phyloP scores from a whole-genome alignment of 1,140 invertebrate species.

The Aphidius gifuensis region DNA sequence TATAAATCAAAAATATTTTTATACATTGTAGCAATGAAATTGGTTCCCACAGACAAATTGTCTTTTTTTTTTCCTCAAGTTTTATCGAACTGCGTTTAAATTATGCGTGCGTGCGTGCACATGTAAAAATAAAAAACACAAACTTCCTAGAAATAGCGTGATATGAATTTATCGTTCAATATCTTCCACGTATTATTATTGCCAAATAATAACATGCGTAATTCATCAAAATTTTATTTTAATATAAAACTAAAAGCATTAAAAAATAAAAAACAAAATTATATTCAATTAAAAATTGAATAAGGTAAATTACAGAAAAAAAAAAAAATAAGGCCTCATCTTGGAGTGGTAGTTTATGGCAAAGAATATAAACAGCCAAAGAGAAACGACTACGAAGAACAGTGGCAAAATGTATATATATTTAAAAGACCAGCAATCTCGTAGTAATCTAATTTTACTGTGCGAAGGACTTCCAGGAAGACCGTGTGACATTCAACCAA shows the following conservation, averaged over 20 bases:
- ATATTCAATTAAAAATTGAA: background rate
- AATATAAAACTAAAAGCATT: background rate
- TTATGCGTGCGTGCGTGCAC: slow-evolving; percentile 27
- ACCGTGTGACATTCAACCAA: slow-evolving; percentile 45
- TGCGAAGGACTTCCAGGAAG: slow-evolving; percentile 48
- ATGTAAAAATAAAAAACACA: slow-evolving; percentile 33
- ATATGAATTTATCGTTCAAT: slow-evolving; percentile 30
- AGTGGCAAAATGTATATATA: slow-evolving; percentile 15
- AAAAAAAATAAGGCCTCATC: slow-evolving; percentile 8
- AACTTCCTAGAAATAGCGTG: slow-evolving; percentile 45
- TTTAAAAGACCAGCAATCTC: slow-evolving; percentile 44
- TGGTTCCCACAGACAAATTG: background rate
- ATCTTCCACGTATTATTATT: slow-evolving; percentile 4
- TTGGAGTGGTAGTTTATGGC: slow-evolving; percentile 4
- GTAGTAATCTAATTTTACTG: slow-evolving; percentile 51
- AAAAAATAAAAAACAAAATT: background rate
- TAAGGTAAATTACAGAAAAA: background rate
- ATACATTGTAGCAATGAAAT: background rate
- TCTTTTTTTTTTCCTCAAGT: background rate
- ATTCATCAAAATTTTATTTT: background rate
- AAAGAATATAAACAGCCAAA: background rate
- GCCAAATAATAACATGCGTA: background rate
- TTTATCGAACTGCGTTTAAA: slow-evolving; percentile 2
- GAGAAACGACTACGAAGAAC: slow-evolving; percentile 4
- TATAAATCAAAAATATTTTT: background rate